Base-by-base conservation (phyloP, 2,113 vertebrate species). In the Columba janthina region DNA sequence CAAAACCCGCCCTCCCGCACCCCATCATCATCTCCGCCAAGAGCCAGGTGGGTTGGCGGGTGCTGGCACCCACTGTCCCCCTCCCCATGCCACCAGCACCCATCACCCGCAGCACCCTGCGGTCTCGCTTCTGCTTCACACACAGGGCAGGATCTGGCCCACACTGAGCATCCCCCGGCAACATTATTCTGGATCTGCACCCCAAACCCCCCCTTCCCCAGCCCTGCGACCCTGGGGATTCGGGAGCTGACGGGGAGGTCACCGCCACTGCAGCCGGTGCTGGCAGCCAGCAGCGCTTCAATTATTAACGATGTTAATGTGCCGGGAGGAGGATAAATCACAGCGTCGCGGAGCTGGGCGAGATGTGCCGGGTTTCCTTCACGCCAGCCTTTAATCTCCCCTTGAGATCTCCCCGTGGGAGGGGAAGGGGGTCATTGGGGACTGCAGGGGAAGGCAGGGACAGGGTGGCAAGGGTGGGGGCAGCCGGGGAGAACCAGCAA, bases 51-150 rank as follows among this genome's bases (percentile, higher is more conserved):
- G 40, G 36, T 3, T 61, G 61, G 18, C 15, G 54, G 58, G 75
- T 4, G 64, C 50, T 4, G 31, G 36, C 53, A 76, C 69, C 88
- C 81, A 2, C 54, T 0, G 9, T 15, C 61, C 50, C 82, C 36
- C 36, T 56, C 46, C 61, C 75, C 56, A 3, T 0, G 5, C 58
- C 1, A 9, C 44, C 64, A 9, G 62, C 24, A 36, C 46, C 62
- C 84, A 48, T 8, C 13, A 0, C 60, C 75, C 82, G 21, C 3
- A 0, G 0, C 9, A 12, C 12, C 40, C 22, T 1, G 0, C 1
- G 14, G 16, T 25, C 38, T 15, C 22, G 1, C 57, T 44, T 22
- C 29, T 3, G 11, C 71, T 4, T 25, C 20, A 11, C 3, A 4
- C 17, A 5, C 1, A 1, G 20, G 6, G 38, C 66, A 61, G 61